Conservation (phyloP, 2,797 vertebrate genomes). For the Arrhamphus sclerolepis region DNA sequence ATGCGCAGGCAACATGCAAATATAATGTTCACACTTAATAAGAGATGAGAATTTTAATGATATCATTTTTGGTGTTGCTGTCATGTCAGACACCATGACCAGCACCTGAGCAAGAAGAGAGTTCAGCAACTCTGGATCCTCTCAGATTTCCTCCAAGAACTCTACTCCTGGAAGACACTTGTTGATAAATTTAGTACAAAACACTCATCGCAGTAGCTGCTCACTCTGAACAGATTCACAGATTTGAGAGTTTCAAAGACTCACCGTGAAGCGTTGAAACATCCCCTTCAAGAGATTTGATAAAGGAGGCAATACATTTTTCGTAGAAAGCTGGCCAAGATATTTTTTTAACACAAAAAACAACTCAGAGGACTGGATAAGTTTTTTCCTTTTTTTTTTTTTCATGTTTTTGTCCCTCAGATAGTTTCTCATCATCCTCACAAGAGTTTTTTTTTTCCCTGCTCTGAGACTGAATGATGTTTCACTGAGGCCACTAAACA, state of each 20-base stretch:
- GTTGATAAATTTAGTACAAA: conserved; percentile 68
- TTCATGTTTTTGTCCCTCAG: neutral
- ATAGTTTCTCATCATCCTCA: neutral
- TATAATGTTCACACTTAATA: too few relatives aligned
- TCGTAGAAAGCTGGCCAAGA: neutral
- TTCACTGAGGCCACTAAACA: conserved; percentile 1
- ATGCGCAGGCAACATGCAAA: too few relatives aligned
- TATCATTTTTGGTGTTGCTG: neutral
- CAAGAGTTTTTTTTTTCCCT: neutral
- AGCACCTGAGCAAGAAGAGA: conserved; percentile 13
- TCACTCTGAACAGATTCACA: conserved; percentile 13
- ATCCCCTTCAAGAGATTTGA: conserved; percentile 6
- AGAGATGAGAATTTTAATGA: too few relatives aligned
- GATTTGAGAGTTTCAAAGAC: conserved; percentile 16
- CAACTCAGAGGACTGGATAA: conserved; percentile 1
- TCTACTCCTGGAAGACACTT: conserved; percentile 62
- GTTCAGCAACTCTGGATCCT: conserved; percentile 29
- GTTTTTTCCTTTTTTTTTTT: neutral
- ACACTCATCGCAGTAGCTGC: conserved; percentile 8
- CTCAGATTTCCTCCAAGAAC: conserved; percentile 72
- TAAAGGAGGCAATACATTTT: neutral
- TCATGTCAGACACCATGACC: conserved; percentile 13
- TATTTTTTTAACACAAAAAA: neutral
- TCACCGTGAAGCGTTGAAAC: conserved; percentile 1
- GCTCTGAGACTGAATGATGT: neutral